These are phyloP conservation scores for Bembecia ichneumoniformis DNA, from an alignment of 2,888 invertebrate genomes.

Conservation along the genomic window DNA sequence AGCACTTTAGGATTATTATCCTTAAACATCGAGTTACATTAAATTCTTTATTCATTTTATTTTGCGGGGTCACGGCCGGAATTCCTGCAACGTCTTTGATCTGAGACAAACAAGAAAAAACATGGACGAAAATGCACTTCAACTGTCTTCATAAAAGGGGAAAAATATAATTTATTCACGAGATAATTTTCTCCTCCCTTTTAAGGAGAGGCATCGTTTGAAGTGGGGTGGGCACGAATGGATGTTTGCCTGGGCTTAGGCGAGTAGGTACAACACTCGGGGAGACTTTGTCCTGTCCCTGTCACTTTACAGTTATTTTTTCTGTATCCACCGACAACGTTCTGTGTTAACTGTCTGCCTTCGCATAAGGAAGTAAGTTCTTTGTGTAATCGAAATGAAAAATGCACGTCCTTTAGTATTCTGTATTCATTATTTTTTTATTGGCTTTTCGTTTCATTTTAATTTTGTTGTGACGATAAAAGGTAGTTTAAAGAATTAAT, in stretches of 20 bases:
- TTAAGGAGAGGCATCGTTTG: slow-evolving; percentile 52
- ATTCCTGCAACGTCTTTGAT: slow-evolving; percentile 65
- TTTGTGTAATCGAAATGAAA: neutral
- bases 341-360: neutral
- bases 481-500: too few species aligned
- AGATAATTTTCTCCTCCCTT: slow-evolving; percentile 70
- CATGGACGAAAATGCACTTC: slow-evolving; percentile 67
- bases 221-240: slow-evolving; percentile 50
- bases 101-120: slow-evolving; percentile 57
- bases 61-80: slow-evolving; percentile 60
- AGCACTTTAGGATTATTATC: slow-evolving; percentile 62
- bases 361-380: neutral
- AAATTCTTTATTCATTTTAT: slow-evolving; percentile 66
- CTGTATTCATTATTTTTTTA: neutral
- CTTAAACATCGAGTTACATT: slow-evolving; percentile 64
- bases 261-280: slow-evolving; percentile 19
- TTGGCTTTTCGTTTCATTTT: neutral
- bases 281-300: slow-evolving; percentile 22
- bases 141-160: slow-evolving; percentile 68
- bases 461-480: too few species aligned
- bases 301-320: slow-evolving; percentile 1
- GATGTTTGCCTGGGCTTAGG: slow-evolving; percentile 46
- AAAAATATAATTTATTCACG: slow-evolving; percentile 71
- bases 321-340: neutral
- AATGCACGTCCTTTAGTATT: neutral